phyloP scores from a whole-genome alignment of 2,888 invertebrate genomes.

The Heliconius erato region DNA sequence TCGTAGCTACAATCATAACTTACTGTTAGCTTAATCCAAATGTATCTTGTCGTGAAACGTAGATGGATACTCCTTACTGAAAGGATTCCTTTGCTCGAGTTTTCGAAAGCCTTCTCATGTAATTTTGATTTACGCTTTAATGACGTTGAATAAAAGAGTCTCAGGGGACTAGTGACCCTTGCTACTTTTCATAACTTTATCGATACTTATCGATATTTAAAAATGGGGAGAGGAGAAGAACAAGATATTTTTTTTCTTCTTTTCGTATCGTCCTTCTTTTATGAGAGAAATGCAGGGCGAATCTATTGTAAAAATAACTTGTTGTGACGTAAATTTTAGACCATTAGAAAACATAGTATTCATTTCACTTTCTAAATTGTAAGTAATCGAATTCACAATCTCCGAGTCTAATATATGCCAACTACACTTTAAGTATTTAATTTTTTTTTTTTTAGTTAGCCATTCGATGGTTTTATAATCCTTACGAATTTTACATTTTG shows the following conservation, averaged over 20 bases:
- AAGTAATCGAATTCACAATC: neutral
- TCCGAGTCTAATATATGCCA: neutral
- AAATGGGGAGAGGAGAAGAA: too few relatives aligned
- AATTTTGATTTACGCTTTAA: slow-evolving; percentile 74
- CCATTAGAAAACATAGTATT: neutral
- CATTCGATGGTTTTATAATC: too few relatives aligned
- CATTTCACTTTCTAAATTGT: too few relatives aligned
- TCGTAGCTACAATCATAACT: slow-evolving; percentile 28
- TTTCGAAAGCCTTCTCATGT: slow-evolving; percentile 71
- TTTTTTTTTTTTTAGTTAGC: too few relatives aligned
- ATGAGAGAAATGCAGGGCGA: neutral
- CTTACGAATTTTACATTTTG: too few relatives aligned
- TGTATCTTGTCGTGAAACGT: slow-evolving; percentile 17
- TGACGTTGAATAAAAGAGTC: slow-evolving; percentile 64
- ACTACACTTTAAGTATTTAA: neutral
- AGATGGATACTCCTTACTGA: slow-evolving; percentile 11
- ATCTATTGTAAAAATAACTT: neutral
- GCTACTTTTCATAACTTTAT: slow-evolving; percentile 15
- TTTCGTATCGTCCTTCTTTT: neutral
- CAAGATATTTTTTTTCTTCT: neutral
- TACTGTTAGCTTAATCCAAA: slow-evolving; percentile 34
- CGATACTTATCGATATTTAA: too few relatives aligned
- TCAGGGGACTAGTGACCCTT: slow-evolving; percentile 53
- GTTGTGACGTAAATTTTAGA: neutral
- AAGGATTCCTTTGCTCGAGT: slow-evolving; percentile 45